Conservation (phyloP, 2,888 invertebrate genomes). For the Auanema freiburgensis region DNA sequence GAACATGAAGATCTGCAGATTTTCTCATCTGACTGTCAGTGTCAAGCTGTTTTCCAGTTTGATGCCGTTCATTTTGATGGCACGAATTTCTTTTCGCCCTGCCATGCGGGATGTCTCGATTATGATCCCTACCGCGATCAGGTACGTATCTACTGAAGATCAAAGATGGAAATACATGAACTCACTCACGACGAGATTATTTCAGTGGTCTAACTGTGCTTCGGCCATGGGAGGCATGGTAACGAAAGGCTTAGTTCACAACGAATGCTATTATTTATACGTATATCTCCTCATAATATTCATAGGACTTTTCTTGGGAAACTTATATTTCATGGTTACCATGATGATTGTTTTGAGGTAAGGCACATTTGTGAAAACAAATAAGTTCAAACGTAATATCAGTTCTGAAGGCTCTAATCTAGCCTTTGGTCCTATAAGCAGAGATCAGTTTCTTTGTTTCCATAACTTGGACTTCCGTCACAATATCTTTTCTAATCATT, state of each 20-base stretch:
- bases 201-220: slow-evolving; percentile 46
- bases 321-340: slow-evolving; percentile 56
- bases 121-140: slow-evolving; percentile 29
- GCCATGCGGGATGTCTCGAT: slow-evolving; percentile 74
- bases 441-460: neutral
- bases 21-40: slow-evolving; percentile 32
- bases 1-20: too few species aligned
- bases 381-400: neutral
- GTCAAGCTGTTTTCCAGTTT: slow-evolving; percentile 65
- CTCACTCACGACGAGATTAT: neutral
- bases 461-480: neutral
- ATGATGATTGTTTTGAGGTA: slow-evolving; percentile 57
- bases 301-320: slow-evolving; percentile 55
- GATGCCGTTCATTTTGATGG: slow-evolving; percentile 71
- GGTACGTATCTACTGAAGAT: slow-evolving; percentile 18
- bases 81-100: slow-evolving; percentile 75
- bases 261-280: slow-evolving; percentile 34
- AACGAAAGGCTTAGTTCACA: slow-evolving; percentile 35
- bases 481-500: neutral
- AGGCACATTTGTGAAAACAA: neutral
- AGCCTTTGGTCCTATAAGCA: neutral
- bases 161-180: neutral
- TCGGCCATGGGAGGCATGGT: slow-evolving; percentile 30
- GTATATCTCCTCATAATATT: slow-evolving; percentile 50
- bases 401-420: neutral